Percentiles rank a stretch among this genome's conserved stretches.
These are phyloP conservation scores for Egretta garzetta DNA, from an alignment of 2,113 vertebrate genomes.

Conservation along the genomic window DNA sequence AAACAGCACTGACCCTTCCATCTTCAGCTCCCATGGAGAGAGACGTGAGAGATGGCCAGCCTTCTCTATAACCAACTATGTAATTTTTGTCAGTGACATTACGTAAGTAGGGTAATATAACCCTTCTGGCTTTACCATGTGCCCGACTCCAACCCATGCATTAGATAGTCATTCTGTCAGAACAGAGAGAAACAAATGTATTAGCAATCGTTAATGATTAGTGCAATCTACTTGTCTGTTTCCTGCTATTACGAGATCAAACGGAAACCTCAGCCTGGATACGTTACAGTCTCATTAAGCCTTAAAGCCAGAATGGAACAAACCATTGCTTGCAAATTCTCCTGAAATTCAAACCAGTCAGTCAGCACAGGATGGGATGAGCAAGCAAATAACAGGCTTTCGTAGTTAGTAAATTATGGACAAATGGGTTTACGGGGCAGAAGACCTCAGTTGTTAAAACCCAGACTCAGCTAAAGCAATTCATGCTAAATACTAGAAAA, in stretches of 20 bases:
- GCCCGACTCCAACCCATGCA: neutral
- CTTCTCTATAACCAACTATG: neutral
- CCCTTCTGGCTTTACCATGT: neutral
- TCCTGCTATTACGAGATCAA: slow-evolving; percentile 28
- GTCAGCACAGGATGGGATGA: neutral
- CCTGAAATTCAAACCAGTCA: slow-evolving; percentile 48
- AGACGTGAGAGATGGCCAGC: neutral
- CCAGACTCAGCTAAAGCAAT: neutral
- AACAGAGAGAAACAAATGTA: neutral
- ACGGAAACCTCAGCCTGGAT: slow-evolving; percentile 26
- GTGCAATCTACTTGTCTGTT: neutral
- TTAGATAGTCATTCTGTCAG: neutral
- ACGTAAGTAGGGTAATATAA: neutral
- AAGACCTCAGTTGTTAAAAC: neutral
- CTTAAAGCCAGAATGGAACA: slow-evolving; percentile 34
- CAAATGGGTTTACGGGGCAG: neutral
- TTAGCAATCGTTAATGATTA: neutral
- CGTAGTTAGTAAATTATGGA: neutral
- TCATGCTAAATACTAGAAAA: neutral
- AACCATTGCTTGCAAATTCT: slow-evolving; percentile 42
- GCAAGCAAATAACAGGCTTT: slow-evolving; percentile 11
- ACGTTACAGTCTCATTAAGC: slow-evolving; percentile 35
- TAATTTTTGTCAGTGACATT: neutral
- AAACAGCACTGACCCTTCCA: neutral
- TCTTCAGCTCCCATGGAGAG: neutral